Base-by-base conservation (phyloP, 2,888 invertebrate genomes). In the Tipula vernalis region DNA sequence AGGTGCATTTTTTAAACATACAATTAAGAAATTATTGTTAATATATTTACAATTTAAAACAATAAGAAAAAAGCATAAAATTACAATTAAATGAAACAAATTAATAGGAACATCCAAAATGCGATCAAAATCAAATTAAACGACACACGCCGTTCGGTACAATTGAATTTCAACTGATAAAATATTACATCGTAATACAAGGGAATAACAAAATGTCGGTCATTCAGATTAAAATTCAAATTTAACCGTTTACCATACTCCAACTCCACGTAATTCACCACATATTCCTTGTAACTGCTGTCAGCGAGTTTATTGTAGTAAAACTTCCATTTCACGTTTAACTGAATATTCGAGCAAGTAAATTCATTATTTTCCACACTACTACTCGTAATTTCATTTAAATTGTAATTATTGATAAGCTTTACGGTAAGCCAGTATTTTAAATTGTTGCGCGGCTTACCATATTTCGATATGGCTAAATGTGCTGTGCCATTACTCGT, bases 311-410 rank as follows among this genome's bases (percentile, higher is more conserved):
- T 88, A 1, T 88, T 89, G 28, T 89, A 89, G 71, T 90, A 88
- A 88, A 91, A 91, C 86, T 91, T 90, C 88, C 90, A 91, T 12
- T 88, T 88, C 5, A 90, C 88, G 83, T 89, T 90, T 1, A 91
- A 88, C 6, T 91, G 87, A 87, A 91, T 90, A 88, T 91, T 91
- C 42, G 89, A 89, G 83, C 91, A 91, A n/a, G 88, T 89, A 36
- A 91, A 90, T 18, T 86, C 86, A 2, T 87, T 83, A 41, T 47
- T 86, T 5, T 39, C 83, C 0, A 88, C 89, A n/a, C 88, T 88
- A 5, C 88, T 87, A 0, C 90, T 90, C 83, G 89, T 88, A 8
- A 90, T 87, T 13, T 41, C 15, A 47, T 89, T 87, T 13, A 88
- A 87, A 42, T 88, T 87, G 41, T 89, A 89, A 10, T 87, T 88